Conservation (phyloP, 2,113 vertebrate genomes). For the Puma concolor region DNA sequence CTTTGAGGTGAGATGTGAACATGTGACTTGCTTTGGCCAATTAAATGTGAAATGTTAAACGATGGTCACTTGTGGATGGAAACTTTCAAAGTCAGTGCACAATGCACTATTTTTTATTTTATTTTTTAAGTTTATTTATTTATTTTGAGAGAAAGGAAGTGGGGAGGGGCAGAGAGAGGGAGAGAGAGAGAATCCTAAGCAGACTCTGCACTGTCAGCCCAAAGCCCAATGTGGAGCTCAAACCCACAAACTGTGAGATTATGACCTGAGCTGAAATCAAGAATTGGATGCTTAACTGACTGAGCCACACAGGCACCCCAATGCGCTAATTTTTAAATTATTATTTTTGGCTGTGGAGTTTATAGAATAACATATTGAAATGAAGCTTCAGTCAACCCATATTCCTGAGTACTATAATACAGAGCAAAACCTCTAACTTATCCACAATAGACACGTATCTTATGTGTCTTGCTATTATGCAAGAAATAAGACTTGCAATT, state of each 20-base stretch:
- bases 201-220: too few relatives aligned
- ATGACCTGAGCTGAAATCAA: too few relatives aligned
- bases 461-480: background rate
- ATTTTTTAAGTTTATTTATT: background rate
- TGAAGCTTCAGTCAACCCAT: background rate
- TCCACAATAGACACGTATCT: background rate
- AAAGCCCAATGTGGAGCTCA: too few relatives aligned
- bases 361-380: background rate
- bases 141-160: too few relatives aligned
- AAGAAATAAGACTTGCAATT: background rate
- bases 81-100: background rate
- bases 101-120: background rate
- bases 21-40: background rate
- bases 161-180: too few relatives aligned
- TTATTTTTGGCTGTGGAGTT: background rate
- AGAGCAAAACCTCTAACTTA: background rate
- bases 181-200: too few relatives aligned
- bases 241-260: too few relatives aligned
- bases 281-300: too few relatives aligned
- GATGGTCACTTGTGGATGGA: background rate
- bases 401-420: background rate
- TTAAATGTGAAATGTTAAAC: background rate
- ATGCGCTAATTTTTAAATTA: background rate
- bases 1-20: background rate
- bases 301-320: background rate